Conservation (phyloP, 2,797 vertebrate genomes). For the Lagodon rhomboides region DNA sequence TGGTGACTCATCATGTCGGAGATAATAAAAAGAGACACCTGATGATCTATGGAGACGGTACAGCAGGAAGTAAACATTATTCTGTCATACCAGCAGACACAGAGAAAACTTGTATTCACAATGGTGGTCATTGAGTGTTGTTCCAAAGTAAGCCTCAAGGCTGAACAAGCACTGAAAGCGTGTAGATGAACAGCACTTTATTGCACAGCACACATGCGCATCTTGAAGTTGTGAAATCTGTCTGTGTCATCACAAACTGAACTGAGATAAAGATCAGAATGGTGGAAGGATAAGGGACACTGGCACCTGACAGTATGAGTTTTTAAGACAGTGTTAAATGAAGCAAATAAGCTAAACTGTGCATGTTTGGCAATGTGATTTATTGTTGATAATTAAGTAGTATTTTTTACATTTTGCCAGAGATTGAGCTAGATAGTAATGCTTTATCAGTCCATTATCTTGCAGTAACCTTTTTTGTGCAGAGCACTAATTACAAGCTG, state of each 20-base stretch:
- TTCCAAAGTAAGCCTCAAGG: not conserved
- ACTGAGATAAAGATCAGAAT: slow-evolving; percentile 1
- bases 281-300: not conserved
- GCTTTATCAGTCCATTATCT: not conserved
- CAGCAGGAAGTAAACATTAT: not conserved
- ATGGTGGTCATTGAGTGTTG: not conserved
- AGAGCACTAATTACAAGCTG: not conserved
- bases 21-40: not conserved
- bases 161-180: not conserved
- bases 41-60: not conserved
- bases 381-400: not conserved
- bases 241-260: slow-evolving; percentile 18
- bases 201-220: not conserved
- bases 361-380: not conserved
- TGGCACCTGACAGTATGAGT: not conserved
- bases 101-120: not conserved
- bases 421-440: no score
- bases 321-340: not conserved
- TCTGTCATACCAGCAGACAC: not conserved
- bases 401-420: not conserved
- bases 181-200: slow-evolving; percentile 5
- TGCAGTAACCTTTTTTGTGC: not conserved
- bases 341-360: not conserved
- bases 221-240: slow-evolving; percentile 20
- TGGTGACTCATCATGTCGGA: not conserved